phyloP scores from a whole-genome alignment of 2,888 invertebrate genomes.

The Ectropis crepuscularia region DNA sequence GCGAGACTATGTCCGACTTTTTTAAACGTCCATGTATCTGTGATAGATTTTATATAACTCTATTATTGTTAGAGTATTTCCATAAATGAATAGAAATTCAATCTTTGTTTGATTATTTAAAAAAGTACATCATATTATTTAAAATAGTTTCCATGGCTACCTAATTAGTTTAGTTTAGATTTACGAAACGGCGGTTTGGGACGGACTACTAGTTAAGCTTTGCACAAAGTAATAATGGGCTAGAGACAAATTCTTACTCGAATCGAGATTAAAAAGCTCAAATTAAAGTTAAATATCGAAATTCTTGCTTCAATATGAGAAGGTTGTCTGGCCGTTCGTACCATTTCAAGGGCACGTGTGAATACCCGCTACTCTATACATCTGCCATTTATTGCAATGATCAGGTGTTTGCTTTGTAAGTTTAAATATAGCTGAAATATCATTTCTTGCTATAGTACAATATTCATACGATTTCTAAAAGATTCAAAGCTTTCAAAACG shows the following conservation, averaged over 20 bases:
- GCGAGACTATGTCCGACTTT: too few species aligned
- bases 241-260: neutral
- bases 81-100: too few species aligned
- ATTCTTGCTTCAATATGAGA: conserved; percentile 17
- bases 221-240: neutral
- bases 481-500: too few species aligned
- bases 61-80: too few species aligned
- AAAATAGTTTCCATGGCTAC: too few species aligned
- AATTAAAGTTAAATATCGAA: conserved; percentile 8
- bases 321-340: conserved; percentile 32
- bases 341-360: conserved; percentile 20
- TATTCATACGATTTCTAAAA: neutral
- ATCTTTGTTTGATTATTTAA: too few species aligned
- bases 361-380: conserved; percentile 9
- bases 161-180: too few species aligned
- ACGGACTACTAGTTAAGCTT: neutral
- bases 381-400: conserved; percentile 13
- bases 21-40: too few species aligned
- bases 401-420: conserved; percentile 12
- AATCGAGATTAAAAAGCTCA: conserved; percentile 1
- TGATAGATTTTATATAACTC: too few species aligned
- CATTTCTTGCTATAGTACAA: neutral
- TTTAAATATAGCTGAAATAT: conserved; percentile 12
- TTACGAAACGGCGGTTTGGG: neutral
- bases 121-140: too few species aligned